Evolutionary conservation across 35 echinoderm and acorn worm genomes (phyloP).

Genomic region (Amphiura filiformis): DNA sequence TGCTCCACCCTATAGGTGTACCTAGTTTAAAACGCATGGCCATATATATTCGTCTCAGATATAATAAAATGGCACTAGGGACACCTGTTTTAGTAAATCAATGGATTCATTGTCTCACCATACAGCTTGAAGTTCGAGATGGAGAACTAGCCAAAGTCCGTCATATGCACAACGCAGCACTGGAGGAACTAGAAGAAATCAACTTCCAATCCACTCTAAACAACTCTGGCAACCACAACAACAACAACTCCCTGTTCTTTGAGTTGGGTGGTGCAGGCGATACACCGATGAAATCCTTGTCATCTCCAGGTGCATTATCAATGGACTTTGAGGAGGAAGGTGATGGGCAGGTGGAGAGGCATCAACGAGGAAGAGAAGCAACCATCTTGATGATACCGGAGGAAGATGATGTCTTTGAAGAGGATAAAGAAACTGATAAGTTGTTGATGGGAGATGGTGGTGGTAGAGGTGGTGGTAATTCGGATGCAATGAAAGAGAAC

Average conservation of each 20-base stretch:
- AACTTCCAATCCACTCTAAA: constrained; percentile 13
- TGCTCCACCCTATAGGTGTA: too few relatives aligned
- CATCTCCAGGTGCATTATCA: neutral
- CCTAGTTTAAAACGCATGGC: too few relatives aligned
- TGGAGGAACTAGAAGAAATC: constrained; percentile 20
- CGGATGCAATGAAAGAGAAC: neutral
- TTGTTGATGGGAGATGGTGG: neutral
- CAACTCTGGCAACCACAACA: neutral
- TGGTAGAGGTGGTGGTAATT: neutral
- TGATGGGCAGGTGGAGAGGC: neutral
- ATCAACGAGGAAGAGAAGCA: neutral
- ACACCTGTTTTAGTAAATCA: too few relatives aligned
- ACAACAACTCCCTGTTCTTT: constrained; percentile 9
- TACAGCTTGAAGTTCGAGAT: constrained; percentile 13
- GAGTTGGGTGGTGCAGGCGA: neutral
- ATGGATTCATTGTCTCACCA: too few relatives aligned
- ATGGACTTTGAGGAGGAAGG: neutral
- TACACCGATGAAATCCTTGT: neutral
- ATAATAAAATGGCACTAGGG: too few relatives aligned
- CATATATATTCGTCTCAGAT: too few relatives aligned
- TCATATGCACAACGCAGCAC: constrained; percentile 10
- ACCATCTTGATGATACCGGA: neutral
- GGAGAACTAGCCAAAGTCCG: constrained; percentile 17
- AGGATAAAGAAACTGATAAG: neutral
- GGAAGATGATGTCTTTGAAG: constrained; percentile 21